Evolutionary conservation across 2,113 vertebrate species (phyloP).

Genomic region (Oxyura jamaicensis): DNA sequence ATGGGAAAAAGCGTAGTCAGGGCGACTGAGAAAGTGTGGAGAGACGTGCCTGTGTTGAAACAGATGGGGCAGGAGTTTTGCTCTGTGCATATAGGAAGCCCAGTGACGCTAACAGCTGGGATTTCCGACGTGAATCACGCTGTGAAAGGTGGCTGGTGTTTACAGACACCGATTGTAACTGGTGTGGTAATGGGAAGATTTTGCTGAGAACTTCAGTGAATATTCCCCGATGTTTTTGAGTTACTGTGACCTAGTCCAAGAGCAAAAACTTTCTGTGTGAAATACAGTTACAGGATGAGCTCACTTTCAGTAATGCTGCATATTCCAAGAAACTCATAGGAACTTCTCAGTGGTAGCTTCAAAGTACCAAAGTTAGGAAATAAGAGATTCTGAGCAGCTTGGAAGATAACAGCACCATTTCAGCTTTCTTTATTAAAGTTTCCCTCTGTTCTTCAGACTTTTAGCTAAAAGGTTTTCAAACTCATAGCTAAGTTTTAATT

Average conservation of each 20-base stretch:
- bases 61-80: neutral
- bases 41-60: neutral
- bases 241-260: neutral
- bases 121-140: accelerated
- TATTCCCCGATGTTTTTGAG: neutral
- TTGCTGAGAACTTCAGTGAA: neutral
- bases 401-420: neutral
- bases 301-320: neutral
- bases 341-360: neutral
- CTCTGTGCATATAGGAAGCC: neutral
- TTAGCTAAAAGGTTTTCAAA: neutral
- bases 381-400: neutral
- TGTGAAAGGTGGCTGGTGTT: neutral
- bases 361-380: neutral
- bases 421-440: neutral
- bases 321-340: slow-evolving; percentile 1
- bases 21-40: neutral
- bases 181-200: neutral
- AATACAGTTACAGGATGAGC: neutral
- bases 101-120: neutral
- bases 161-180: neutral
- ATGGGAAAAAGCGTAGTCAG: neutral
- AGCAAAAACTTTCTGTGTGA: neutral
- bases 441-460: neutral
- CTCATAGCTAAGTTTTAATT: neutral